Evolutionary conservation across 2,888 invertebrate species (phyloP).

Genomic region (Drosophila meridionalis): DNA sequence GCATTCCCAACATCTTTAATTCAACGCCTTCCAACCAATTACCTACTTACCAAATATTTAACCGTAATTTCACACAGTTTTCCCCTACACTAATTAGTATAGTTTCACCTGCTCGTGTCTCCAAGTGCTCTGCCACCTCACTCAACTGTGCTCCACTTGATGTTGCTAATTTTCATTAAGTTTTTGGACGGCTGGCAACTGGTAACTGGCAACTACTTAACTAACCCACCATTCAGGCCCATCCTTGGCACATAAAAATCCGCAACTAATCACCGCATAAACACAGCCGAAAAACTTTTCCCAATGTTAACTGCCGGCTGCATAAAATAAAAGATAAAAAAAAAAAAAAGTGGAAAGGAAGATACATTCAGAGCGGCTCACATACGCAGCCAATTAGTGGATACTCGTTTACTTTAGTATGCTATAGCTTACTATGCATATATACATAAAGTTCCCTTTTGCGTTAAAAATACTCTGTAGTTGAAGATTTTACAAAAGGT

Average conservation of each 20-base stretch:
- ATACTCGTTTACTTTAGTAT: constrained; percentile 22
- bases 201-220: constrained; percentile 38
- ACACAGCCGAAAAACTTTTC: constrained; percentile 59
- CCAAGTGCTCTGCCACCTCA: not conserved
- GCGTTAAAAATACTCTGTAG: constrained; percentile 28
- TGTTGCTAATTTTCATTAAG: constrained; percentile 52
- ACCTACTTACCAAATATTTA: constrained; percentile 30
- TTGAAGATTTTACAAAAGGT: not conserved
- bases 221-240: constrained; percentile 41
- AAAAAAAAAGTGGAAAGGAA: not conserved
- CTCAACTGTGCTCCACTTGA: constrained; percentile 32
- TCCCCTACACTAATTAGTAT: constrained; percentile 54
- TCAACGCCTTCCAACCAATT: constrained; percentile 5
- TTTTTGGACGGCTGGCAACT: constrained; percentile 12
- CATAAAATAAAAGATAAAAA: constrained; percentile 24
- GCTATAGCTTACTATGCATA: constrained; percentile 18
- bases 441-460: constrained; percentile 21
- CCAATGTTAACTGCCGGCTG: constrained; percentile 50
- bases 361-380: constrained; percentile 41
- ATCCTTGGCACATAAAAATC: constrained; percentile 59
- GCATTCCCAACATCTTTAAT: not conserved
- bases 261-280: constrained; percentile 65
- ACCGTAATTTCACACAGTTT: constrained; percentile 37
- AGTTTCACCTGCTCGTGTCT: not conserved
- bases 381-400: constrained; percentile 57